phyloP scores from a whole-genome alignment of 2,888 invertebrate genomes.

The Kuschelorhynchus macadamiae region DNA sequence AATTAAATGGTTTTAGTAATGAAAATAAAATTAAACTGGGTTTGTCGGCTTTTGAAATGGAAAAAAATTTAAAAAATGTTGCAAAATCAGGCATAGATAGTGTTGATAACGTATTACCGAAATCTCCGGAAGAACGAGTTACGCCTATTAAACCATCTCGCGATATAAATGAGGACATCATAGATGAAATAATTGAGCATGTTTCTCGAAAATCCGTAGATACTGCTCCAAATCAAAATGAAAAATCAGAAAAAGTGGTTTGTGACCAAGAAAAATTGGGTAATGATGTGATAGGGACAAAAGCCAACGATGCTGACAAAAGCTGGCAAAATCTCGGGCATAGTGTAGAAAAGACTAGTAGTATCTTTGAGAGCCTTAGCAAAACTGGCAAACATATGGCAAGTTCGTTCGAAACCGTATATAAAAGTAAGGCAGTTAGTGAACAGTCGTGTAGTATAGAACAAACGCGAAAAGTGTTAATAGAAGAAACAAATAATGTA shows the following conservation, averaged over 20 bases:
- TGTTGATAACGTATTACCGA: constrained; percentile 51
- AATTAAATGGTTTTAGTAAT: constrained; percentile 57
- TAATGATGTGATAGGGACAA: background rate
- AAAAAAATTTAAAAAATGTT: constrained; percentile 79
- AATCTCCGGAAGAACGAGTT: background rate
- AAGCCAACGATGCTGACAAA: background rate
- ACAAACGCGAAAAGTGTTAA: too few relatives aligned
- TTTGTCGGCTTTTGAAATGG: constrained; percentile 76
- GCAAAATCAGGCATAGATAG: constrained; percentile 70
- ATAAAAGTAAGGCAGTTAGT: constrained; percentile 16
- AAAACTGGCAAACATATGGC: constrained; percentile 16
- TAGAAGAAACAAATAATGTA: constrained; percentile 5
- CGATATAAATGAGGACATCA: constrained; percentile 21
- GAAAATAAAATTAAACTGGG: constrained; percentile 31
- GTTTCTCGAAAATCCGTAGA: background rate
- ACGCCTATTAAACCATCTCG: background rate
- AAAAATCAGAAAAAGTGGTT: background rate
- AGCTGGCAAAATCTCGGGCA: constrained; percentile 8
- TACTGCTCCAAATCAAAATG: too few relatives aligned
- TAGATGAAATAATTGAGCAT: constrained; percentile 5
- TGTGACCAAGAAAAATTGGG: background rate
- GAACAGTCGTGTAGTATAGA: background rate
- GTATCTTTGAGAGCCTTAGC: constrained; percentile 14
- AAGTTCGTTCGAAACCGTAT: constrained; percentile 13
- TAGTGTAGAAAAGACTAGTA: constrained; percentile 13